A percentile compares a stretch with the other conserved stretches of the same genome.
Conservation (phyloP, 2,797 vertebrate genomes). For the Muraenolepis orangiensis region DNA sequence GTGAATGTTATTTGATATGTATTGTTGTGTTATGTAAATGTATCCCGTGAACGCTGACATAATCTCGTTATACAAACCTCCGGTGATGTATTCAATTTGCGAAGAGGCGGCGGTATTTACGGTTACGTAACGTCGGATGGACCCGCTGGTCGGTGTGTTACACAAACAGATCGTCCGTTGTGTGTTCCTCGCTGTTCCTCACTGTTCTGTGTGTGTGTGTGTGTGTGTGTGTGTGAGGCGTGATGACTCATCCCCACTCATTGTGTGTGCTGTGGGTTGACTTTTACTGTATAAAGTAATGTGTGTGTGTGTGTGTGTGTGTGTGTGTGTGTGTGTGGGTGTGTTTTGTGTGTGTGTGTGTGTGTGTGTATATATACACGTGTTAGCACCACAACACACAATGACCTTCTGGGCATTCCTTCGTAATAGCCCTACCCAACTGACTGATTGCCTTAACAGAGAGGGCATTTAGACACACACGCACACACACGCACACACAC, state of each 20-base stretch:
- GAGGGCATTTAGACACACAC: too few relatives aligned
- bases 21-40: too few relatives aligned
- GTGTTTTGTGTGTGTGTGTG: conserved; percentile 5
- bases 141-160: background rate
- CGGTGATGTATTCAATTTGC: background rate
- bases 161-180: background rate
- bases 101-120: background rate
- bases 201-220: too few relatives aligned
- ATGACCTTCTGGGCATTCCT: background rate
- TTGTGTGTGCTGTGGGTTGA: background rate
- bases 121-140: background rate
- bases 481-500: too few relatives aligned
- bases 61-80: too few relatives aligned
- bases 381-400: background rate
- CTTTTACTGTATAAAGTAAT: background rate
- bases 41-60: too few relatives aligned
- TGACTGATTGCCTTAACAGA: too few relatives aligned
- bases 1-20: too few relatives aligned
- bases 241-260: background rate
- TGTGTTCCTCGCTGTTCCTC: background rate
- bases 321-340: background rate
- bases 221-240: background rate
- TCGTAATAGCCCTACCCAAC: too few relatives aligned
- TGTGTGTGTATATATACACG: too few relatives aligned
- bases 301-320: background rate